phyloP scores from a whole-genome alignment of 2,113 vertebrate species.

The Cephalopterus ornatus region DNA sequence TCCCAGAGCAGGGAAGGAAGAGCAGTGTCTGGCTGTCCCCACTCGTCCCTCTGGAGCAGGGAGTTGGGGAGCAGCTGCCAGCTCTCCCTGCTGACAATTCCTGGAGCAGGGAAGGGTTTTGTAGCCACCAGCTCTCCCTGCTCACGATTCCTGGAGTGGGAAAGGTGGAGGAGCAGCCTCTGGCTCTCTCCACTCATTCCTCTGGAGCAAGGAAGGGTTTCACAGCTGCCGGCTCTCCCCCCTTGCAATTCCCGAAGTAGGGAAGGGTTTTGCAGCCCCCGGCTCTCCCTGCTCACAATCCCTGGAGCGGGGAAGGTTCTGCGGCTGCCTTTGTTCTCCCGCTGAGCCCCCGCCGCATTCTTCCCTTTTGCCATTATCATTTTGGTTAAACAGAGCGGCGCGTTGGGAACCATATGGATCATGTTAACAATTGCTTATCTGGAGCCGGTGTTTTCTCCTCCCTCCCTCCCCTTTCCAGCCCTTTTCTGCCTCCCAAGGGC shows the following conservation, averaged over 20 bases:
- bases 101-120: neutral
- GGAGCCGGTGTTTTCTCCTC: constrained; percentile 41
- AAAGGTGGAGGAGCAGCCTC: neutral
- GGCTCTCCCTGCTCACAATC: neutral
- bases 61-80: neutral
- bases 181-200: neutral
- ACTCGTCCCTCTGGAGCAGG: neutral
- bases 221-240: rapidly evolving
- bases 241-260: neutral
- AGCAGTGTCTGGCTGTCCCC: neutral
- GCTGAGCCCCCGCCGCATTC: constrained; percentile 65
- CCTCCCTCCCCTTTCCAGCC: neutral
- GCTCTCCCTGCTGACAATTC: neutral
- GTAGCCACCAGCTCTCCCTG: rapidly evolving
- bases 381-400: constrained; percentile 74
- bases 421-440: constrained; percentile 82
- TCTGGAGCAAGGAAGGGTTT: neutral
- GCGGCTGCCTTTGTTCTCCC: constrained; percentile 71
- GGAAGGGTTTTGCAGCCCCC: neutral
- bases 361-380: constrained; percentile 77
- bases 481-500: neutral
- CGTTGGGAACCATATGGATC: constrained; percentile 79
- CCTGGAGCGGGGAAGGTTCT: constrained; percentile 64
- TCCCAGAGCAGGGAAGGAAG: neutral
- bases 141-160: neutral